Base-by-base conservation (phyloP, 2,888 invertebrate species). In the Carabus problematicus region DNA sequence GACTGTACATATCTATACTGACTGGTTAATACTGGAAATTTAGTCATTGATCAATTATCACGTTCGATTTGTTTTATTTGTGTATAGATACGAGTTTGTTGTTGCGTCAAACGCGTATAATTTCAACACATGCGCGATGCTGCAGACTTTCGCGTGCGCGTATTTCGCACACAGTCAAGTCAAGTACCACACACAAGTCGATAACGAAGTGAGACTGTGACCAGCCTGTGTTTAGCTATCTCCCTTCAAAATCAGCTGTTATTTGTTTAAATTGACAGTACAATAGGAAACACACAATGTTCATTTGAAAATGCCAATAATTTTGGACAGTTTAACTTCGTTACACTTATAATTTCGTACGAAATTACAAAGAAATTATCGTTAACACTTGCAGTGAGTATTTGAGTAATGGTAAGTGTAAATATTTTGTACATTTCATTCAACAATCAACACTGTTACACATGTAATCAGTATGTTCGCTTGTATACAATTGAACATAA, bases 201-300 rank as follows among this genome's bases (percentile, higher is more conserved):
- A 67, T 67, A 67, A 4, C n/a, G 12, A 49, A 52, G 39, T 19
- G 14, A 18, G 59, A 45, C n/a, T 29, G 29, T 12, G 12, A 39
- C 56, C 39, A 12, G 42, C 56, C 29, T 42, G 43, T 29, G 39
- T 49, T 12, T 14, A 29, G 43, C 54, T 55, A 47, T 29, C 47
- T 66, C 40, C 41, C 11, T 54, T 66, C 66, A 59, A 64, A 58
- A 66, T 58, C 66, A 66, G 64, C 64, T 64, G 64, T 56, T 64
- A 54, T 29, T 14, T 29, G 29, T 58, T 40, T 14, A 16, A 66
- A 39, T 66, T 66, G 59, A 45, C 66, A 58, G 43, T 58, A 42
- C 11, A 66, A 45, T 40, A 49, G 41, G 41, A 63, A 16, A 52
- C 14, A 12, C 45, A 29, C 29, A 29, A 29, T 29, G 29, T 29